Evolutionary conservation across 2,113 vertebrate species (phyloP).

Genomic region (Leptodactylus fuscus): DNA sequence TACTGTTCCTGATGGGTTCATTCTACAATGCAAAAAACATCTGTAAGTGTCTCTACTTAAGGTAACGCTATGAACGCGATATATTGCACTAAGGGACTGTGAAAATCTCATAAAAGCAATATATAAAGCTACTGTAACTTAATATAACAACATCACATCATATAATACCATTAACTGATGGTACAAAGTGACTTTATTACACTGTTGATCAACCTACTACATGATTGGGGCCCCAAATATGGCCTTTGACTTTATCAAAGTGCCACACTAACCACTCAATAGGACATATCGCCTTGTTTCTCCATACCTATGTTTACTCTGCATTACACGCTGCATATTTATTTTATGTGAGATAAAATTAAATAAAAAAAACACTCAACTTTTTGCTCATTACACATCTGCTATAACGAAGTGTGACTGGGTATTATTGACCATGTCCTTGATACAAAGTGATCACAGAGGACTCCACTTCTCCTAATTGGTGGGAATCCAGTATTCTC

Average conservation of each 20-base stretch:
- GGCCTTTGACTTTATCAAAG: background rate
- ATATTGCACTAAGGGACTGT: constrained; percentile 17
- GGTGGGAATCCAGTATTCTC: too few relatives aligned
- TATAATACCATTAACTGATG: background rate
- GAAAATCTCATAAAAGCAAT: background rate
- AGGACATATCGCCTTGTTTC: background rate
- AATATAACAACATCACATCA: constrained; percentile 9
- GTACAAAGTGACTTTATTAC: background rate
- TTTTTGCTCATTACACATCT: too few relatives aligned
- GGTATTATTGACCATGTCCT: too few relatives aligned
- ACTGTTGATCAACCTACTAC: background rate
- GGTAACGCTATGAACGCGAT: constrained; percentile 12
- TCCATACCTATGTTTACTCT: background rate
- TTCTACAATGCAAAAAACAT: constrained; percentile 57
- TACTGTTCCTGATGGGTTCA: constrained; percentile 56
- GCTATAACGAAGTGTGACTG: too few relatives aligned
- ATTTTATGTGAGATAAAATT: too few relatives aligned
- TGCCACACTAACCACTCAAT: background rate
- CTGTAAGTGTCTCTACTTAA: constrained; percentile 22
- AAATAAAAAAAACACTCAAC: too few relatives aligned
- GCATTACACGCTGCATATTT: too few relatives aligned
- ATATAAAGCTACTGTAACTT: constrained; percentile 29
- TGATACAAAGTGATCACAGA: too few relatives aligned
- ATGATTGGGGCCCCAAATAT: background rate
- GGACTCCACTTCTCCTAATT: too few relatives aligned